Base-by-base conservation (phyloP, 2,113 vertebrate genomes). In the Elgaria multicarinata region DNA sequence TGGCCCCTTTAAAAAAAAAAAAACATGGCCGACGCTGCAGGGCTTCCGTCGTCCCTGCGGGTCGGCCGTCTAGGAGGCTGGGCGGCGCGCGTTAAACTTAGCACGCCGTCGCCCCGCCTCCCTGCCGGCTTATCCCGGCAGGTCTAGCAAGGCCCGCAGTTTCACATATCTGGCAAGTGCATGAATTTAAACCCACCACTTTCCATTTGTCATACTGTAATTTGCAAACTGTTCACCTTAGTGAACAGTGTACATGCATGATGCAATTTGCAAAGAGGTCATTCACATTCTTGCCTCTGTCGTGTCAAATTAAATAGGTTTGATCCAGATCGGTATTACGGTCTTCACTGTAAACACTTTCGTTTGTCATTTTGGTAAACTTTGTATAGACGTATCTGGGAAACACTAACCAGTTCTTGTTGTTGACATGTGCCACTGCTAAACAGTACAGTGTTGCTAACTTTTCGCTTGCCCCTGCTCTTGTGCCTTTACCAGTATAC, bases 191-290 rank as follows among this genome's bases (percentile, higher is more conserved):
- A 93, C 79, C 55, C 87, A 83, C 26, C n/a, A 24, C 22, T 93
- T 94, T 93, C 85, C 71, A 94, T 95, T 92, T 90, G 88, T 95
- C 93, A 91, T 62, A 0, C 1, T 87, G 75, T 89, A 94, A 94
- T 91, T 93, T 90, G 83, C 42, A 85, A 87, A 82, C 42, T 3
- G 36, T 66, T 94, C 85, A 90, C 66, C 53, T 82, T 28, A 88
- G 71, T 75, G 78, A 79, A 94, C 88, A 90, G 87, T 78, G 44
- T 88, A 50, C 9, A 74, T 46, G 4, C n/a, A 2, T 62, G 75
- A 9, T 36, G 31, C 0, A 93, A 83, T 94, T 94, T 94, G 67
- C 1, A 83, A 84, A 86, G 42, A 13, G 44, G 86, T 85, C 88
- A 90, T 93, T 87, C 6, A 31, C 36, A 64, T 44, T 14, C 62